Evolutionary conservation across 2,888 invertebrate species (phyloP).

Genomic region (Oxytorus armatus): DNA sequence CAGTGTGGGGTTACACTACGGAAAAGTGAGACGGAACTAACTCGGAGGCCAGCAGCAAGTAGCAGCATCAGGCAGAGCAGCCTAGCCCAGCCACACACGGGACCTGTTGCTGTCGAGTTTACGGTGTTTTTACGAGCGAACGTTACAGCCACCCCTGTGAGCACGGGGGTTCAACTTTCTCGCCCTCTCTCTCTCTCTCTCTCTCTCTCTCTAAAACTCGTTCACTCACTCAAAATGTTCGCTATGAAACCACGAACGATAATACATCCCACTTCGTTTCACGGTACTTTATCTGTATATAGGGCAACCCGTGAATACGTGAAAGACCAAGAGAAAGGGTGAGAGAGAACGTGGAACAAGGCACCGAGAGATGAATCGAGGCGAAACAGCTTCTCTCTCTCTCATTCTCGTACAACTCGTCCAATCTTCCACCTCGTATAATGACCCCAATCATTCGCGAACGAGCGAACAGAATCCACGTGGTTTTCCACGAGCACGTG

Average conservation of each 20-base stretch:
- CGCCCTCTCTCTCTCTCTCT: slow-evolving; percentile 52
- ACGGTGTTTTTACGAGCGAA: slow-evolving; percentile 84
- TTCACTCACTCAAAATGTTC: slow-evolving; percentile 48
- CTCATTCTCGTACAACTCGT: slow-evolving; percentile 31
- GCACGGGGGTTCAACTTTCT: slow-evolving; percentile 77
- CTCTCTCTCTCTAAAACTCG: slow-evolving; percentile 61
- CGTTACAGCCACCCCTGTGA: slow-evolving; percentile 82
- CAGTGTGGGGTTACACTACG: slow-evolving; percentile 28
- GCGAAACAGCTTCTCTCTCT: slow-evolving; percentile 57
- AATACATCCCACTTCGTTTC: slow-evolving; percentile 45
- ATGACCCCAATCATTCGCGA: slow-evolving; percentile 62
- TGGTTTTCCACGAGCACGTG: slow-evolving; percentile 47
- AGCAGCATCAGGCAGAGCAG: slow-evolving; percentile 52
- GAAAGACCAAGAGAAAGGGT: slow-evolving; percentile 25
- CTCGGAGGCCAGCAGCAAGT: slow-evolving; percentile 37
- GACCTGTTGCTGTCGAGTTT: slow-evolving; percentile 85
- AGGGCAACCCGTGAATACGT: slow-evolving; percentile 33
- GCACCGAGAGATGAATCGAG: slow-evolving; percentile 56
- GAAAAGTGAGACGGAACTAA: slow-evolving; percentile 46
- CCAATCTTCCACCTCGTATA: slow-evolving; percentile 47
- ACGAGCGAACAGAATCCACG: slow-evolving; percentile 48
- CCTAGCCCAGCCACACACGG: slow-evolving; percentile 79
- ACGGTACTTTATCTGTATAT: slow-evolving; percentile 24
- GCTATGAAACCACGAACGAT: slow-evolving; percentile 56
- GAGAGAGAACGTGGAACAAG: slow-evolving; percentile 16